These are phyloP conservation scores for Mormyrops attenuatus DNA, from an alignment of 2,797 vertebrate species.

Conservation along the genomic window DNA sequence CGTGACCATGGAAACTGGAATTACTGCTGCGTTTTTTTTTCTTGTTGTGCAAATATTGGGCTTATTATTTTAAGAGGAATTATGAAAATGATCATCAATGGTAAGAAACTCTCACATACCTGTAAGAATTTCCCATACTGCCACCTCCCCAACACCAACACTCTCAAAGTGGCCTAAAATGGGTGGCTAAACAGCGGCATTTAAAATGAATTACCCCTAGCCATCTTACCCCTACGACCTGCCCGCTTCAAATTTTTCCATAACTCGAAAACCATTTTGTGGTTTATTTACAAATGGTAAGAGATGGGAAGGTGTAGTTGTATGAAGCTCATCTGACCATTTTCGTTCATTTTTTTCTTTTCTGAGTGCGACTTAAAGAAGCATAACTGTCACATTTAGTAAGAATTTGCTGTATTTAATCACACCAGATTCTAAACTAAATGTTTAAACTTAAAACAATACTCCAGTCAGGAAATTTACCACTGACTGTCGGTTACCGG, in stretches of 20 bases:
- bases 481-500: not conserved
- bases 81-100: not conserved
- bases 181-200: not conserved
- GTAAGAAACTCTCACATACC: not conserved
- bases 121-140: not conserved
- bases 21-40: not conserved
- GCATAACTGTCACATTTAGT: not conserved
- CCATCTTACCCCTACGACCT: not conserved
- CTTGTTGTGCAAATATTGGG: not conserved
- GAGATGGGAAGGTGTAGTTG: not conserved
- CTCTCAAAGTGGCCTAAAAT: not conserved
- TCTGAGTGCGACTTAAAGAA: not conserved
- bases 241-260: not conserved
- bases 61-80: not conserved
- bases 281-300: not conserved
- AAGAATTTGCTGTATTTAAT: not conserved
- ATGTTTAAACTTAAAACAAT: not conserved
- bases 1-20: constrained; percentile 5
- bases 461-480: not conserved
- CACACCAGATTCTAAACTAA: not conserved
- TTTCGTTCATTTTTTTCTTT: not conserved
- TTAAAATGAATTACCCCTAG: not conserved
- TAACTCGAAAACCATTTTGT: not conserved
- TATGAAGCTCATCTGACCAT: not conserved
- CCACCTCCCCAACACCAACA: not conserved